phyloP scores from a whole-genome alignment of 2,888 invertebrate genomes.

The Tenthredo scrophulariae region DNA sequence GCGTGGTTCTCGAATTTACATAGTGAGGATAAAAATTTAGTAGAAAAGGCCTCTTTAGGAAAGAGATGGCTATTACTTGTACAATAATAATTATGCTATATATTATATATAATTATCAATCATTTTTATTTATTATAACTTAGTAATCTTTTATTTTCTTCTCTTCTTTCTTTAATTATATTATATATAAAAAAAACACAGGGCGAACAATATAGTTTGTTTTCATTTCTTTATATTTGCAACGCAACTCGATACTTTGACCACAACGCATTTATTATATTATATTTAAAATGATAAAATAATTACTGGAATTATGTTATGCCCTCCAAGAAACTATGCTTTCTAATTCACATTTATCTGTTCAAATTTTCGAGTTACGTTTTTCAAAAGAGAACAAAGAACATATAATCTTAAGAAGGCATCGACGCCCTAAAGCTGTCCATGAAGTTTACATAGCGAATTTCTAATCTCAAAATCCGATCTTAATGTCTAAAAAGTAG shows the following conservation, averaged over 20 bases:
- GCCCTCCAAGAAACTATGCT: conserved; percentile 5
- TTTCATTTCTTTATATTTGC: conserved; percentile 44
- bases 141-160: conserved; percentile 71
- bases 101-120: conserved; percentile 74
- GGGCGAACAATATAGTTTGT: conserved; percentile 46
- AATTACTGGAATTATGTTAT: conserved; percentile 40
- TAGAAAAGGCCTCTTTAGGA: conserved; percentile 57
- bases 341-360: background rate
- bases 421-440: conserved; percentile 57
- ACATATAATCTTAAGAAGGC: conserved; percentile 61
- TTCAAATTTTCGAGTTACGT: conserved; percentile 42
- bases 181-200: conserved; percentile 52
- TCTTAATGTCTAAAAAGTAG: conserved; percentile 64
- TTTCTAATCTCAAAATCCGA: conserved; percentile 59
- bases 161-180: conserved; percentile 55
- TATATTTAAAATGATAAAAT: conserved; percentile 25
- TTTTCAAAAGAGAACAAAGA: conserved; percentile 59
- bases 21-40: conserved; percentile 55
- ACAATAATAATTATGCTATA: conserved; percentile 68
- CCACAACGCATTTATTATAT: background rate
- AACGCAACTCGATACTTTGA: conserved; percentile 48
- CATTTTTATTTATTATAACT: conserved; percentile 70
- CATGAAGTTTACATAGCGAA: conserved; percentile 57
- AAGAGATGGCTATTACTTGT: conserved; percentile 68
- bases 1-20: conserved; percentile 58